Percentiles rank a stretch among this genome's conserved stretches.
Conservation (phyloP, 2,888 invertebrate genomes). For the Hirtodrosophila cameraria region DNA sequence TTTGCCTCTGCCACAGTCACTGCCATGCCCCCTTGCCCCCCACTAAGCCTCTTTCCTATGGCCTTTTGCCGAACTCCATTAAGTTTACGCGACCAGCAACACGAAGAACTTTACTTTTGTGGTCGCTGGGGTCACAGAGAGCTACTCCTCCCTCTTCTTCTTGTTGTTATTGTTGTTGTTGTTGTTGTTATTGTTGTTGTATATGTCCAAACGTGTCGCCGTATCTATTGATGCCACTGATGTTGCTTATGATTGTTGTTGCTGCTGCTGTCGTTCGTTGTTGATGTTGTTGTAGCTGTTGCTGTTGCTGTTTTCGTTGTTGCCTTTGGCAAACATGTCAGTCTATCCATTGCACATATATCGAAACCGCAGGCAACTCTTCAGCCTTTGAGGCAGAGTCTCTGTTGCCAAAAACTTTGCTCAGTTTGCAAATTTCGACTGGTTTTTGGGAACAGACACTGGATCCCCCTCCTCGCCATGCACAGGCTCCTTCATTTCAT, state of each 20-base stretch:
- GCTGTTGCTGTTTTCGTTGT: slow-evolving; percentile 12
- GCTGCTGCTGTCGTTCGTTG: slow-evolving; percentile 9
- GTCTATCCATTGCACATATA: slow-evolving; percentile 30
- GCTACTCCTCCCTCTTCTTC: too few species aligned
- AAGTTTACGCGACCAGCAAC: slow-evolving; percentile 74
- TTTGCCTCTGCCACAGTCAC: too few species aligned
- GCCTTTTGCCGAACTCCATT: slow-evolving; percentile 73
- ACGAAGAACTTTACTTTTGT: slow-evolving; percentile 74
- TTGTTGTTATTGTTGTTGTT: slow-evolving; percentile 28
- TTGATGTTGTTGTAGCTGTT: slow-evolving; percentile 16
- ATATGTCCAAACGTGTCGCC: slow-evolving; percentile 52
- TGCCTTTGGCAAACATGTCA: slow-evolving; percentile 46
- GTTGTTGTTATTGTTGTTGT: slow-evolving; percentile 28
- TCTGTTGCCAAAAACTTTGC: slow-evolving; percentile 22
- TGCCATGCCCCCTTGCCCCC: background rate
- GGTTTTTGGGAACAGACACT: slow-evolving; percentile 13
- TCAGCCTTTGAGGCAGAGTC: slow-evolving; percentile 30
- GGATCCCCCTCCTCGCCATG: background rate
- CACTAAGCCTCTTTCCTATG: slow-evolving; percentile 20
- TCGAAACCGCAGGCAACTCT: slow-evolving; percentile 36
- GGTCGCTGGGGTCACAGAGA: slow-evolving; percentile 53
- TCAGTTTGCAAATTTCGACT: slow-evolving; percentile 26
- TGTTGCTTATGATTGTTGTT: slow-evolving; percentile 17
- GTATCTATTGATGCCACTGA: slow-evolving; percentile 49
- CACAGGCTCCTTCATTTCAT: slow-evolving; percentile 22